These are phyloP conservation scores for Leucophora obtusa DNA, from an alignment of 2,888 invertebrate genomes.

Conservation along the genomic window DNA sequence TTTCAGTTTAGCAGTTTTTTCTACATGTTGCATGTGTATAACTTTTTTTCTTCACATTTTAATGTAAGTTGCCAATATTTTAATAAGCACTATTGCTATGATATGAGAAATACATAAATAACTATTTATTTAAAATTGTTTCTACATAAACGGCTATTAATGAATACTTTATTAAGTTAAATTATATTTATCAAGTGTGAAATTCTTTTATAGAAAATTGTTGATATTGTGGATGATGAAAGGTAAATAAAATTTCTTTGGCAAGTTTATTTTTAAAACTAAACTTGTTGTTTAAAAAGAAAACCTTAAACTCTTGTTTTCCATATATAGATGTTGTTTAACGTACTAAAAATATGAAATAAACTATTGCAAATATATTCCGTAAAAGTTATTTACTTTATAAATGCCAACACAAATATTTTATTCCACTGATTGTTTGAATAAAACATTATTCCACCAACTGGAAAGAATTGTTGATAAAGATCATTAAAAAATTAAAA, in stretches of 20 bases:
- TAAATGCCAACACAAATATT: no score
- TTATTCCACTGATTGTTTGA: no score
- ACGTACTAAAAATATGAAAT: no score
- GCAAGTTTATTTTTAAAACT: constrained; percentile 1
- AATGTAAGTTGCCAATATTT: constrained; percentile 40
- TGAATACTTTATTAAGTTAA: neutral
- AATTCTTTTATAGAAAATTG: neutral
- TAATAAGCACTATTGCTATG: neutral
- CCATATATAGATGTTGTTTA: no score
- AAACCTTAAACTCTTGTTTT: neutral
- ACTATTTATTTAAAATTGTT: neutral
- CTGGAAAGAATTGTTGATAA: no score
- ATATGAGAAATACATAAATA: neutral
- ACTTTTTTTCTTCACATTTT: constrained; percentile 12
- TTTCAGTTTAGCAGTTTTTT: neutral
- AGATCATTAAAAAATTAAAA: no score
- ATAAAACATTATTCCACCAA: no score
- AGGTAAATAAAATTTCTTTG: neutral
- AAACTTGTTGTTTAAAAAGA: neutral
- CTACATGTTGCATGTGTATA: neutral
- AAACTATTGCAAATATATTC: no score
- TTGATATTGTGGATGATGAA: no score
- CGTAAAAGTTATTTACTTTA: no score
- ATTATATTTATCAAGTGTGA: neutral
- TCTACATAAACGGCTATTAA: neutral